Evolutionary conservation across 2,113 vertebrate species (phyloP), one percentile per base, ranked within the genome.

Genomic region (Mormoops blainvillei): DNA sequence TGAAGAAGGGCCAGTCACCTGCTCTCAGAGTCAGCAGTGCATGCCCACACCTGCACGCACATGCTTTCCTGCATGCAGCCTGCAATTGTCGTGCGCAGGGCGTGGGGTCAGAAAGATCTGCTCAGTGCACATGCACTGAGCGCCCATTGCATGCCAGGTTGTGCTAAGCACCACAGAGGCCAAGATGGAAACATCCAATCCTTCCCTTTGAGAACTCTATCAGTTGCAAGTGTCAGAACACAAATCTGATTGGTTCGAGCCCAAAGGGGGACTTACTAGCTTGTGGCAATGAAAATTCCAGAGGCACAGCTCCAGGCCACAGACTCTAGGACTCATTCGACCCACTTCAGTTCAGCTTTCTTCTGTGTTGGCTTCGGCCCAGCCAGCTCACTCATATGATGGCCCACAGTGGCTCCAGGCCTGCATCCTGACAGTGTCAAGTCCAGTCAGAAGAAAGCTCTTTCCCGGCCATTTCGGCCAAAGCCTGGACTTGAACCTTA

Each of bases 341-440:
- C 41, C 41, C 48, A 31, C 16, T 38, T 11, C 3, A 2, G n/a
- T 33, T 70, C 67, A 36, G 11, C 52, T 70, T 10, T 36, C 43
- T 78, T 76, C 65, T 52, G 0, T 2, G 9, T 1, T 43, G 12
- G 26, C 20, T 45, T 48, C 26, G 1, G 52, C 22, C 19, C 0
- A 0, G 14, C 14, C 38, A 31, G 43, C 19, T 73, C 20, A 14
- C 38, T 82, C 28, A 24, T 2, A 5, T 4, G 54, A 15, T 22
- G 19, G 43, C 56, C 4, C 68, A 33, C 2, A 2, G 28, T 10
- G 26, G 41, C 48, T 26, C 52, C 31, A 12, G 48, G 48, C 31
- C 36, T 50, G 20, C 24, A 31, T 26, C 61, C 26, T 71, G 38
- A 43, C 1, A 1, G 9, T 5, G 36, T 36, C 52, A 22, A 68